phyloP scores from a whole-genome alignment of 2,113 vertebrate species.

The human region GRCh38 chr4:41212001-41212500 shows the following conservation, averaged over 20 bases:
- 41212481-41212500: conserved; percentile 37
- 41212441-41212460: too few relatives aligned
- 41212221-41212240: neutral
- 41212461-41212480: neutral
- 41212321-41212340: neutral
- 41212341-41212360: neutral
- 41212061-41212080: neutral
- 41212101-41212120: neutral
- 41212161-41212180: conserved; percentile 40
- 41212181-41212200: conserved; percentile 44
- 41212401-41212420: too few relatives aligned
- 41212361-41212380: too few relatives aligned
- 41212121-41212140: neutral
- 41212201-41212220: neutral
- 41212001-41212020: conserved; percentile 27
- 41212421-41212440: too few relatives aligned
- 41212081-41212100: conserved; percentile 30
- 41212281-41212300: neutral
- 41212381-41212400: too few relatives aligned
- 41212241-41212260: neutral
- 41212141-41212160: neutral
- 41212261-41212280: conserved; percentile 7
- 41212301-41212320: neutral
- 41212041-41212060: neutral
- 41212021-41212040: neutral